Evolutionary conservation across 2,888 invertebrate species (phyloP), one percentile per base, ranked within the genome.

Genomic region (Chorisops tibialis): DNA sequence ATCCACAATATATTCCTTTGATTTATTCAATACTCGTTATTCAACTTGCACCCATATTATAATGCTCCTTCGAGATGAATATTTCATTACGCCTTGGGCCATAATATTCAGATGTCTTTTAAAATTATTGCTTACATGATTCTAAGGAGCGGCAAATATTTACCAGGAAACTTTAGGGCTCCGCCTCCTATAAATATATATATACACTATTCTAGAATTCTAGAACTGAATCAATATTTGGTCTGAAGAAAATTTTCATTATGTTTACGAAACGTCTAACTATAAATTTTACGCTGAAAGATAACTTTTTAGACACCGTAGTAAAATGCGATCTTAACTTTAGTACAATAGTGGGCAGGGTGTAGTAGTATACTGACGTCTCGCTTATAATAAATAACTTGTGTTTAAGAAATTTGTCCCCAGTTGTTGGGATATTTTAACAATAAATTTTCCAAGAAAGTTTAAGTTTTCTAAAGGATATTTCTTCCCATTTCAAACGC

Each of bases 291-390:
- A 56, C n/a, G 35, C 18, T 45, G 9, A 35, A 56, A 43, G 11
- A 56, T 56, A 56, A 56, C 43, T 56, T 43, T 9, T 14, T 6
- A 43, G 43, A 11, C 35, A 41, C 39, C 38, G 21, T 54, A 9
- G 39, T 38, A 54, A 54, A 54, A 54, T 56, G 43, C 56, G 56
- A 43, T 54, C 45, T 56, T 56, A 56, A 45, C 56, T 56, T 56
- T 45, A 24, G 43, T 19, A 56, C 43, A 56, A 56, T 56, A 56
- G 56, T 56, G 43, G 56, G 30, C 43, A 56, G 24, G n/a, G n/a
- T n/a, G n/a, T n/a, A n/a, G n/a, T n/a, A 9, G 30, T 9, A 30
- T 43, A 43, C 11, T 22, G 45, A 43, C 45, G 45, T 56, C 45
- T 30, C 12, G 56, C 24, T 45, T 14, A 18, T 56, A 45, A 56